Conservation (phyloP, 2,113 vertebrate species). For the Pionites leucogaster region DNA sequence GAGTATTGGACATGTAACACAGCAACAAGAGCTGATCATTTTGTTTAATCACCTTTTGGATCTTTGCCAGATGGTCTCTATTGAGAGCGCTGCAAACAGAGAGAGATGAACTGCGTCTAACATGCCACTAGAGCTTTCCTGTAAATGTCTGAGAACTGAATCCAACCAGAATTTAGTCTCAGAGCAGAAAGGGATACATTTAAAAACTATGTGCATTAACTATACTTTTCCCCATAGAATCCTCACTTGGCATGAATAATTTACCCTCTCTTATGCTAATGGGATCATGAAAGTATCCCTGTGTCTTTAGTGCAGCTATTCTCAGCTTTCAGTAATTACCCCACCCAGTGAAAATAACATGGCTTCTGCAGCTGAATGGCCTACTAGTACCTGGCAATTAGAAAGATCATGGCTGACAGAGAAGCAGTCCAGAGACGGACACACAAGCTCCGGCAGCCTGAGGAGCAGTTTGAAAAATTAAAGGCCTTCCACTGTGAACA, state of each 20-base stretch:
- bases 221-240: conserved; percentile 99
- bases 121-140: conserved; percentile 92
- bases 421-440: conserved; percentile 57
- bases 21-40: conserved; percentile 96
- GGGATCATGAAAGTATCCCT: conserved; percentile 99
- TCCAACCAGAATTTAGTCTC: conserved; percentile 97
- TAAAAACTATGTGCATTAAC: conserved; percentile 99
- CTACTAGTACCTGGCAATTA: conserved; percentile 77
- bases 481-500: neutral
- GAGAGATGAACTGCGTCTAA: conserved; percentile 88
- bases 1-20: conserved; percentile 88
- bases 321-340: conserved; percentile 95
- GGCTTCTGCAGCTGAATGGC: conserved; percentile 78
- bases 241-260: conserved; percentile 99
- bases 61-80: conserved; percentile 93
- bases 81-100: conserved; percentile 82
- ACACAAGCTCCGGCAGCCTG: neutral
- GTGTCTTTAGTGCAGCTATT: conserved; percentile 89
- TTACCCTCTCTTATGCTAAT: conserved; percentile 99
- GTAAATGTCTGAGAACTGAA: conserved; percentile 97
- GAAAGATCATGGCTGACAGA: conserved; percentile 70
- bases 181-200: conserved; percentile 94
- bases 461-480: conserved; percentile 2
- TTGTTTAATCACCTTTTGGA: conserved; percentile 99
- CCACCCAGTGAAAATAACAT: conserved; percentile 91